Base-by-base conservation (phyloP, 2,797 vertebrate genomes). In the Anguilla obscura region DNA sequence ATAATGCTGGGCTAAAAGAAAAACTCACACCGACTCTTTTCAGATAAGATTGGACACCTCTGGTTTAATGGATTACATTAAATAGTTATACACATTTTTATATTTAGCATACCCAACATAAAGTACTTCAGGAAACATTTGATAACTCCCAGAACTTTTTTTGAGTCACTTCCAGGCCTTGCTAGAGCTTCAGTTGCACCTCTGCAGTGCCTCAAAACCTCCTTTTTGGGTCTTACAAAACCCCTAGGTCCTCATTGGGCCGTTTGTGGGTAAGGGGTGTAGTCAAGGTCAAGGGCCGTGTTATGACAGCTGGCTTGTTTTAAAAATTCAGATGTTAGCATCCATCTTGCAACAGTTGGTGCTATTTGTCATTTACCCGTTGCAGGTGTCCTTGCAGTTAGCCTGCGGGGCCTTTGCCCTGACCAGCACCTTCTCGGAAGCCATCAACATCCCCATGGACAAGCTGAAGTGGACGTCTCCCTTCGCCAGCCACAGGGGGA, bases 381-480 rank as follows among this genome's bases (percentile, higher is more conserved):
- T 87, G 54, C 94, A 99, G 98, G 97, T 96, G 1, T 96, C 96
- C 88, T 93, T 99, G 91, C 98, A 99, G 95, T 93, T 98, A 92
- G 98, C 98, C 1, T 96, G 97, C 0, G 98, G 98, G 21, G 97
- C 97, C 4, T 99, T 99, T 85, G 92, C 96, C 45, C 92, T 99
- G 87, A 97, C 97, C 86, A 63, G 91, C 0, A 96, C 96, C 85
- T 96, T 99, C 93, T 99, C 97, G 0, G 91, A 97, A 0, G 96
- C 97, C 56, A 92, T 96, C 74, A 96, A 88, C 2, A 97, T 99
- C 89, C 98, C 98, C 89, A 97, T 99, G 96, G 97, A 99, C 92
- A 99, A 99, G 92, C 95, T 99, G 30, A 98, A 97, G 94, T 97
- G 98, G 98, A 98, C 97, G 0, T 99, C 98, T 0, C 98, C 98